Percentiles rank a stretch among this genome's conserved stretches.
phyloP scores from a whole-genome alignment of 2,888 invertebrate species.

The Syritta pipiens region DNA sequence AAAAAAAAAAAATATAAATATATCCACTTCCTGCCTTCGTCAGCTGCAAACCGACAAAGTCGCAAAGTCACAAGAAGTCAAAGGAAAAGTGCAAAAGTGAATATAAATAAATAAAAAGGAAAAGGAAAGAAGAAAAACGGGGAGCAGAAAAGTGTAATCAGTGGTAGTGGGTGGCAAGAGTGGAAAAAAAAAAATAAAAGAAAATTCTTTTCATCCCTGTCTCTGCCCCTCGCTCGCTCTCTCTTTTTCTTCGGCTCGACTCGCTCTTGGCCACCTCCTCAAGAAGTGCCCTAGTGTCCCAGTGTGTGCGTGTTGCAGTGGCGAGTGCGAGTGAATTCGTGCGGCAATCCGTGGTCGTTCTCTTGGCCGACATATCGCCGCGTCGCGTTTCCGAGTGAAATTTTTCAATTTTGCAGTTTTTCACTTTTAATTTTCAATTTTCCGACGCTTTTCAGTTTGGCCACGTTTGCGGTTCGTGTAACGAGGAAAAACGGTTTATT shows the following conservation, averaged over 20 bases:
- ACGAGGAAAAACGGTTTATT: conserved; percentile 43
- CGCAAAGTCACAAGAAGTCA: conserved; percentile 6
- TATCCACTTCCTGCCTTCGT: conserved; percentile 12
- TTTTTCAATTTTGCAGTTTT: conserved; percentile 25
- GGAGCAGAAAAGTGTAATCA: conserved; percentile 54
- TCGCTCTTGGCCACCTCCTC: conserved; percentile 12
- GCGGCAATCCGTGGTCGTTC: conserved; percentile 28
- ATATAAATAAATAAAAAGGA: conserved; percentile 51
- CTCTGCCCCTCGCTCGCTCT: conserved; percentile 1
- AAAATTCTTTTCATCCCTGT: too few relatives aligned
- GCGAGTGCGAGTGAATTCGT: conserved; percentile 32
- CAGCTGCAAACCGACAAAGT: neutral
- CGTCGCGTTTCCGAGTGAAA: conserved; percentile 14
- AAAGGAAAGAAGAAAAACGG: conserved; percentile 15
- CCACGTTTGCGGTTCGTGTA: neutral
- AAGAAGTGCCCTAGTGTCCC: conserved; percentile 16
- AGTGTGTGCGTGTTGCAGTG: conserved; percentile 55
- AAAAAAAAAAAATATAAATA: conserved; percentile 19
- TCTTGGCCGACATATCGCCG: conserved; percentile 55
- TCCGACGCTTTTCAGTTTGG: neutral
- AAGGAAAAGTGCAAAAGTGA: conserved; percentile 48
- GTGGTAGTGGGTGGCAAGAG: conserved; percentile 48
- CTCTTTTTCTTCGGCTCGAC: too few relatives aligned
- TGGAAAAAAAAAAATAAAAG: conserved; percentile 1
- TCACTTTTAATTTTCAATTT: conserved; percentile 3